A percentile compares a stretch with the other conserved stretches of the same genome.
These are phyloP conservation scores for Diglossa brunneiventris DNA, from an alignment of 2,113 vertebrate genomes.

Conservation along the genomic window DNA sequence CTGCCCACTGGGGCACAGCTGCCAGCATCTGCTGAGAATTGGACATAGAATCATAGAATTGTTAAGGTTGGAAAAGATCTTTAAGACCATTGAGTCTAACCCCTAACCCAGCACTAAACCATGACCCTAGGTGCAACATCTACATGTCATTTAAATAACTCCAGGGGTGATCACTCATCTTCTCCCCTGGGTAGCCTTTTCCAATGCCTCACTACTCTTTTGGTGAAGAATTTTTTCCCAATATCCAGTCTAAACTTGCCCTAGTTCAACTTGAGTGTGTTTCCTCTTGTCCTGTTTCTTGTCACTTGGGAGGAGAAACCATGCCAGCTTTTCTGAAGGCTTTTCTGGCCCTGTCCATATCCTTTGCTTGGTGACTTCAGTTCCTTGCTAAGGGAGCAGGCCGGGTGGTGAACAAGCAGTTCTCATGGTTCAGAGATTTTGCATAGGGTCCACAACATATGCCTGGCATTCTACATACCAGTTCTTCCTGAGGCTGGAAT, in stretches of 20 bases:
- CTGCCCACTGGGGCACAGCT: not conserved
- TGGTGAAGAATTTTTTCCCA: not conserved
- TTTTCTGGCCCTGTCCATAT: not conserved
- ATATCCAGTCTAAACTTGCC: not conserved
- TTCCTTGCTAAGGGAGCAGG: not conserved
- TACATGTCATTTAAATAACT: not conserved
- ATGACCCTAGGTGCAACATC: not conserved
- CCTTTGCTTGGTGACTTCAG: not conserved
- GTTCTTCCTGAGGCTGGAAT: not conserved
- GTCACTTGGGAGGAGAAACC: not conserved
- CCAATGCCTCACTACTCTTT: not conserved
- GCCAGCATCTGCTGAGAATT: not conserved
- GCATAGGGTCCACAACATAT: rapidly evolving
- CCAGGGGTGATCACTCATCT: not conserved
- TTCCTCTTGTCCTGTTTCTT: not conserved
- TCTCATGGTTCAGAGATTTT: not conserved
- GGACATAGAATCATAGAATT: not conserved
- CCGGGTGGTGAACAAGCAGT: not conserved
- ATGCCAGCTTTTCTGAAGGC: not conserved
- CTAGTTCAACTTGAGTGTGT: not conserved
- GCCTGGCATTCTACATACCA: not conserved
- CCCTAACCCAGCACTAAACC: not conserved
- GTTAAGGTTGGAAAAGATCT: not conserved
- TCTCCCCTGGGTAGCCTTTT: not conserved
- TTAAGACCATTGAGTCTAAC: not conserved